Base-by-base conservation (phyloP, 2,888 invertebrate species). In the Cerastis leucographa region DNA sequence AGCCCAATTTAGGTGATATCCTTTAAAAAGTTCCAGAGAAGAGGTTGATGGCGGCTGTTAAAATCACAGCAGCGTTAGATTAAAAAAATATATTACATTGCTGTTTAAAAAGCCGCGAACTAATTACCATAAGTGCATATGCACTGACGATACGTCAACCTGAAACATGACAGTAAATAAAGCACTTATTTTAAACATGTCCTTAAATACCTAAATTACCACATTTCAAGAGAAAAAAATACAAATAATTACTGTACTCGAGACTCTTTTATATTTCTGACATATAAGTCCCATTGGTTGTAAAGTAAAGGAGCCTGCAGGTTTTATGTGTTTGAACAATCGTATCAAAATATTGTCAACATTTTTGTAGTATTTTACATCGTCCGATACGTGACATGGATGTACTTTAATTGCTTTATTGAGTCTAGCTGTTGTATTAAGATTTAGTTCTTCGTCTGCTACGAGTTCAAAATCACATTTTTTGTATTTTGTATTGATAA, bases 141-240 rank as follows among this genome's bases (percentile, higher is more conserved):
- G 14, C 44, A 46, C 46, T 12, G 17, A 51, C 22, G 2, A 17
- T 25, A 29, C 69, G 71, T 74, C 59, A 71, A 62, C 51, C 40
- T 22, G 22, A 40, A 51, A 71, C 49, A 29, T 71, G 65, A 59
- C 62, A 74, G 59, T 74, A 78, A 83, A 84, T 83, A 72, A 72
- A 74, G 86, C 78, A 83, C 14, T 86, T 84, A 86, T 78, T 74
- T 72, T 83, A 86, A 86, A 86, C 66, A 54, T 54, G 51, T 70
- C 64, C 49, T 59, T 78, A 78, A 78, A 67, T 54, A 74, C 71
- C 59, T 40, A 12, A 65, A 85, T 81, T 81, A 81, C 71, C n/a
- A 65, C 59, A 35, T 54, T 67, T 62, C 62, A 77, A 71, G 25
- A 49, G 76, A 68, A 77, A 76, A n/a, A 82, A 77, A 64, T 64